phyloP scores from a whole-genome alignment of 2,797 vertebrate genomes.

The Erpetoichthys calabaricus region DNA sequence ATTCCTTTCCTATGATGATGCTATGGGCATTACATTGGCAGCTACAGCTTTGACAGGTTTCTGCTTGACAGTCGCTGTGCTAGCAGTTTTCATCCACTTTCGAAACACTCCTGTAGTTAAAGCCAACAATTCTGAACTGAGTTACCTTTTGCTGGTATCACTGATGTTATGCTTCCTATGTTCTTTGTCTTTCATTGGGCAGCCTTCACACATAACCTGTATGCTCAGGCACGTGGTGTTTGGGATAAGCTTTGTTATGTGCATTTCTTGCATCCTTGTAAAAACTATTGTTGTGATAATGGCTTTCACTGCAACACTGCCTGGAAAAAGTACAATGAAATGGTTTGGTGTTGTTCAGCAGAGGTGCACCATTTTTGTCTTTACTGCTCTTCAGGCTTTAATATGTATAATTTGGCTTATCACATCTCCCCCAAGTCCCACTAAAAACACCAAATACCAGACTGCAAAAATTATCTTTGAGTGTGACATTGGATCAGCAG shows the following conservation, averaged over 20 bases:
- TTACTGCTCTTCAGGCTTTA: slow-evolving; percentile 38
- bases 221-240: slow-evolving; percentile 42
- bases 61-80: slow-evolving; percentile 25
- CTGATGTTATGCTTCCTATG: slow-evolving; percentile 45
- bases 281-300: slow-evolving; percentile 49
- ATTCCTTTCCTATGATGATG: slow-evolving; percentile 40
- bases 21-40: slow-evolving; percentile 40
- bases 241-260: slow-evolving; percentile 48
- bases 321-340: slow-evolving; percentile 38
- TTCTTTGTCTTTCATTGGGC: slow-evolving; percentile 41
- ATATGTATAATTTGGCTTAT: slow-evolving; percentile 43
- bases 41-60: slow-evolving; percentile 31
- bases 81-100: slow-evolving; percentile 28
- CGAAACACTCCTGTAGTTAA: slow-evolving; percentile 43
- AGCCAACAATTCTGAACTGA: slow-evolving; percentile 53
- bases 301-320: slow-evolving; percentile 42
- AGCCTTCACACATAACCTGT: slow-evolving; percentile 45
- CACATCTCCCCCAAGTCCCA: slow-evolving; percentile 33
- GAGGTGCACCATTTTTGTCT: slow-evolving; percentile 36
- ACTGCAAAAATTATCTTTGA: slow-evolving; percentile 37
- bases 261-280: slow-evolving; percentile 49
- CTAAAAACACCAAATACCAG: slow-evolving; percentile 29
- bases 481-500: slow-evolving; percentile 40
- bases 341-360: slow-evolving; percentile 46
- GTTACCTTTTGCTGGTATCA: slow-evolving; percentile 42